These are phyloP conservation scores for Alligator sinensis DNA, from an alignment of 2,113 vertebrate genomes.

Conservation along the genomic window DNA sequence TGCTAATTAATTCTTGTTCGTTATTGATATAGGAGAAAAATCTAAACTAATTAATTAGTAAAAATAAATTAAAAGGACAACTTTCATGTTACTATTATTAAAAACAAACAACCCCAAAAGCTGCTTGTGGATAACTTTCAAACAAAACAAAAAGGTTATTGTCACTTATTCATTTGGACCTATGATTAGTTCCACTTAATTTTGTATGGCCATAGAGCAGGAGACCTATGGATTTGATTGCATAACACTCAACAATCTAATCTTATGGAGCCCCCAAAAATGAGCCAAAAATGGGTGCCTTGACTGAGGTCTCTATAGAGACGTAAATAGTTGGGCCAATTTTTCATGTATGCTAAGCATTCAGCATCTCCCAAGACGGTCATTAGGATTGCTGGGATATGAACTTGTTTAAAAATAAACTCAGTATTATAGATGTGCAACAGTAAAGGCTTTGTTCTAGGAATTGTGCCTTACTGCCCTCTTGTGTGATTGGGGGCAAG, in stretches of 20 bases:
- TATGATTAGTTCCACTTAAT: neutral
- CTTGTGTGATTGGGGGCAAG: too few species aligned
- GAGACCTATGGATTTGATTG: neutral
- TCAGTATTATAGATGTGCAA: neutral
- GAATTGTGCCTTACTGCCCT: too few species aligned
- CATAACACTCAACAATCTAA: neutral
- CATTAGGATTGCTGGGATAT: neutral
- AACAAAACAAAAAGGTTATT: neutral
- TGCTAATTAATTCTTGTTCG: neutral
- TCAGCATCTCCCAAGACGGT: neutral
- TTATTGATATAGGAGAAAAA: neutral
- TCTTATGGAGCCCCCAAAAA: neutral
- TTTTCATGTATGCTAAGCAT: neutral
- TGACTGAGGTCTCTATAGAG: neutral
- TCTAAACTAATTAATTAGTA: neutral
- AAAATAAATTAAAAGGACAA: neutral
- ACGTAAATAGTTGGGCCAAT: neutral
- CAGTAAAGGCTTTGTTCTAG: neutral
- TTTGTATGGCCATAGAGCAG: neutral
- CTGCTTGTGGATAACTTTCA: neutral
- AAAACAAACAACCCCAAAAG: too few species aligned
- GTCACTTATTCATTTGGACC: neutral
- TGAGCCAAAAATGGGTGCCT: neutral
- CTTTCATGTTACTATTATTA: neutral
- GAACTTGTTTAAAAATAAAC: neutral